Evolutionary conservation across 2,113 vertebrate genomes (phyloP).

Genomic region (Chaetura pelagica): DNA sequence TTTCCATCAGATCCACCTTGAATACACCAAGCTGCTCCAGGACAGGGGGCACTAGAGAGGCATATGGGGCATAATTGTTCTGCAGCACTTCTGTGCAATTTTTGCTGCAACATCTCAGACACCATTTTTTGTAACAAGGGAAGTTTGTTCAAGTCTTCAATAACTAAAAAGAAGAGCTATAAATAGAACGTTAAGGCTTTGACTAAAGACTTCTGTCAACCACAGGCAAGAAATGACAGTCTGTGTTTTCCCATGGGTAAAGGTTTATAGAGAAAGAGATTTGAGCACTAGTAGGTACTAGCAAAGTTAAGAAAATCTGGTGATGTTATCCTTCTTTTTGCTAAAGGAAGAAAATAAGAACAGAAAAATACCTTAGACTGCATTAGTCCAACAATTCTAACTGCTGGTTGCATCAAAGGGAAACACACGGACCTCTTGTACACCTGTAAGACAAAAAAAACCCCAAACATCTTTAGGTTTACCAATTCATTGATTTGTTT

Average conservation of each 20-base stretch:
- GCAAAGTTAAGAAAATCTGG: background rate
- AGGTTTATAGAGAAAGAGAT: background rate
- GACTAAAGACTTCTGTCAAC: background rate
- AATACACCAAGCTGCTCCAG: background rate
- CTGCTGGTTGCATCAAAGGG: background rate
- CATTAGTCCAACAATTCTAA: background rate
- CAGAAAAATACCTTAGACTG: background rate
- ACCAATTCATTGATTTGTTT: background rate
- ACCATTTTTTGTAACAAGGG: background rate
- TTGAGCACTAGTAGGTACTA: background rate
- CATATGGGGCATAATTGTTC: fast-evolving
- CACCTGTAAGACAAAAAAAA: background rate
- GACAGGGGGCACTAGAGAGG: background rate
- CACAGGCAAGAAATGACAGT: background rate
- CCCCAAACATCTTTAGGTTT: background rate
- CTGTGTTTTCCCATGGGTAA: background rate
- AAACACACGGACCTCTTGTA: background rate
- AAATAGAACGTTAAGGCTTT: background rate
- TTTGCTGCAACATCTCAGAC: background rate
- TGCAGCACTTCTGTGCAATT: background rate
- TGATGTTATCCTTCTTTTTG: background rate
- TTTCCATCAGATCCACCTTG: background rate
- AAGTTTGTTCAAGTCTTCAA: background rate
- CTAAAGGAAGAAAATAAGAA: background rate
- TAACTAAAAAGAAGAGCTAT: background rate